Evolutionary conservation across 92 coral and sea anemone genomes (phyloP).

Genomic region (Zoanthus solanderi): DNA sequence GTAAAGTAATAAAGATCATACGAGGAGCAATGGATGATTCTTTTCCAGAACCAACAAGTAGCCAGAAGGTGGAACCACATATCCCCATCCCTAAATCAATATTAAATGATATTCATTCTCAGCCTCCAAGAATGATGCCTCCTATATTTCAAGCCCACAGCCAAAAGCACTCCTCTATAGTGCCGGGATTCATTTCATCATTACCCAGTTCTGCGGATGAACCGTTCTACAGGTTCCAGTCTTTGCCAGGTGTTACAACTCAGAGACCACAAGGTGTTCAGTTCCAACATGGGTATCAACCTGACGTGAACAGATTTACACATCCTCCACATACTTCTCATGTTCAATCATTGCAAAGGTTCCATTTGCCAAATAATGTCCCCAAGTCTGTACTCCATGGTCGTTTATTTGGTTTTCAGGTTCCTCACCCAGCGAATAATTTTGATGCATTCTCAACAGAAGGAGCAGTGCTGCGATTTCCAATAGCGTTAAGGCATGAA

Average conservation of each 20-base stretch:
- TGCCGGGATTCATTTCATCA: not conserved
- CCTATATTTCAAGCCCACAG: not conserved
- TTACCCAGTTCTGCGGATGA: not conserved
- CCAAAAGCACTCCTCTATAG: not conserved
- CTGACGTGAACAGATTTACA: not conserved
- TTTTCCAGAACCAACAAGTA: not conserved
- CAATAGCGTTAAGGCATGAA: not conserved
- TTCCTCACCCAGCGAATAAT: not conserved
- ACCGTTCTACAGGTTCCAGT: not conserved
- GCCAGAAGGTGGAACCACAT: not conserved
- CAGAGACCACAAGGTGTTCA: not conserved
- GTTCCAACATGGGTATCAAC: not conserved
- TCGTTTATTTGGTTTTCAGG: not conserved
- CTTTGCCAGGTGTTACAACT: not conserved
- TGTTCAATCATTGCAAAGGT: not conserved
- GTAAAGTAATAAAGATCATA: constrained; percentile 67
- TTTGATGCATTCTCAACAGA: not conserved
- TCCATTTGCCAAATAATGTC: not conserved
- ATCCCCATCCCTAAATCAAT: not conserved
- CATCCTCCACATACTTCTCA: not conserved
- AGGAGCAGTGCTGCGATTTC: not conserved
- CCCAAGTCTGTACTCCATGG: not conserved
- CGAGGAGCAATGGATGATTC: constrained; percentile 35
- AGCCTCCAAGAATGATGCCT: not conserved
- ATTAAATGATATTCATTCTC: not conserved